Base-by-base conservation (phyloP, 2,888 invertebrate species). In the Physocephala rufipes region DNA sequence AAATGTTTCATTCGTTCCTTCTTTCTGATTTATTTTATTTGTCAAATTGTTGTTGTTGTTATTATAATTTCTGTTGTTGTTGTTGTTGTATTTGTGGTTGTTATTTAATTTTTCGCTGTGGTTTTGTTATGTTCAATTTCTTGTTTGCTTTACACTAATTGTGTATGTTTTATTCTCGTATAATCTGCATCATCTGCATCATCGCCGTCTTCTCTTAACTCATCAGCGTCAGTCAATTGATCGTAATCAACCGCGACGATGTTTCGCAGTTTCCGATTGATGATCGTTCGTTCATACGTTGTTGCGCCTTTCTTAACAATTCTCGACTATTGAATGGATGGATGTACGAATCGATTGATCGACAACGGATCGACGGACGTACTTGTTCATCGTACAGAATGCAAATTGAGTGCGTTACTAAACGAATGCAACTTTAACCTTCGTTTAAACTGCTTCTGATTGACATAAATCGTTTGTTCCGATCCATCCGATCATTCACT, bases 371-470 rank as follows among this genome's bases (percentile, higher is more conserved):
- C 7, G 67, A 30, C 13, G 47, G 24, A 19, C 15, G 19, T 16
- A n/a, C 47, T 26, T 45, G 26, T 26, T 24, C 21, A n/a, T 24
- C 21, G 5, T 47, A 58, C 58, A 43, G 59, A 67, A 72, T 72
- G 66, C 72, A 72, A 72, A 72, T 72, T 66, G 62, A 64, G 66
- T 70, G 67, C 72, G 71, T 77, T 79, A 78, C 79, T 80, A 80
- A 80, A 75, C 76, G 80, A 78, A 81, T 81, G 78, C 80, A 80
- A 79, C 80, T 80, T 80, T 79, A 81, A 78, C 81, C 80, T 80
- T 81, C 79, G 76, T 76, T 79, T 79, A 79, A 77, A 76, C 78
- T 75, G 73, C 74, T 78, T 74, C 77, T 81, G 81, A 81, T 81
- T 81, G 80, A 80, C 79, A 78, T 77, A 79, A 75, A 79, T 75